Conservation (phyloP, 2,113 vertebrate species). For the Pachypanchax playfairii region DNA sequence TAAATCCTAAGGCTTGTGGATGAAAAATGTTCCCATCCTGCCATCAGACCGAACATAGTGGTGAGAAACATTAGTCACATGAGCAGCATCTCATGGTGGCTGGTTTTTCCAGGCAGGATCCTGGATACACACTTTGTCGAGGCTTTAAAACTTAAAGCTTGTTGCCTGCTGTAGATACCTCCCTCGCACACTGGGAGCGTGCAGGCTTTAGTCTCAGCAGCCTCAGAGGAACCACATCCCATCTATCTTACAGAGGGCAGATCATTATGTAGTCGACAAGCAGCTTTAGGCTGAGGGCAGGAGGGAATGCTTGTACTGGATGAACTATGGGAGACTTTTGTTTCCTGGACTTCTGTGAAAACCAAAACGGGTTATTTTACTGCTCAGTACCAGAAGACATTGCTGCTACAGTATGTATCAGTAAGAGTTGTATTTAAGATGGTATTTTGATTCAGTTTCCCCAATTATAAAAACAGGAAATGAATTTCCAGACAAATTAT, state of each 20-base stretch:
- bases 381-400: conserved; percentile 29
- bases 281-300: conserved; percentile 65
- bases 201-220: conserved; percentile 51
- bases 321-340: conserved; percentile 63
- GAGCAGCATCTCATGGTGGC: conserved; percentile 18
- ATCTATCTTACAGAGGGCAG: conserved; percentile 76
- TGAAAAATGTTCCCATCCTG: conserved; percentile 2
- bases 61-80: conserved; percentile 44
- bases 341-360: conserved; percentile 56
- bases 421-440: conserved; percentile 28
- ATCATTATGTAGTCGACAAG: conserved; percentile 78
- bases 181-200: conserved; percentile 42
- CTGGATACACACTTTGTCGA: conserved; percentile 34
- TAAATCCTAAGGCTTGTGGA: conserved; percentile 16
- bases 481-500: neutral
- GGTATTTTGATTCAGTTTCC: neutral
- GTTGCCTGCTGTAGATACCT: conserved; percentile 58
- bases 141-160: conserved; percentile 42
- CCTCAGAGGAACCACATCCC: conserved; percentile 62
- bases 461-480: neutral
- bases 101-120: conserved; percentile 43
- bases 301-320: conserved; percentile 57
- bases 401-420: conserved; percentile 13
- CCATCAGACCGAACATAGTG: conserved; percentile 12
- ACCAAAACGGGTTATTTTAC: conserved; percentile 26